These are phyloP conservation scores for Drosophila triauraria DNA, from an alignment of 1,140 invertebrate species.

Conservation along the genomic window DNA sequence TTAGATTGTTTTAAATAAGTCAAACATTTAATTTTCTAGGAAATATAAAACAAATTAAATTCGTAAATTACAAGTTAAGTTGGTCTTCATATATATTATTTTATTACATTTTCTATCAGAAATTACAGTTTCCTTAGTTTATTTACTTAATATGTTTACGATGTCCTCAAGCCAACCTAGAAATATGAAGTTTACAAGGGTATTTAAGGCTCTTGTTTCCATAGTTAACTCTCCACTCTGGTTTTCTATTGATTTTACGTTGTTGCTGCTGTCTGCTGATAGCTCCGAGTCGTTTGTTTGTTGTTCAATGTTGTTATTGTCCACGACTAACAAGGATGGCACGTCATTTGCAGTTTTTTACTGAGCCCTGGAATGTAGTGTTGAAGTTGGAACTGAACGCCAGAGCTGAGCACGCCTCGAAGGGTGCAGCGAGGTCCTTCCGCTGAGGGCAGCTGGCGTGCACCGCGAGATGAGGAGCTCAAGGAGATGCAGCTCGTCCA, in stretches of 20 bases:
- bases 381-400: slow-evolving; percentile 35
- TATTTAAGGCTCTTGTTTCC: background rate
- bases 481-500: slow-evolving; percentile 10
- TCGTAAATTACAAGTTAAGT: too few species aligned
- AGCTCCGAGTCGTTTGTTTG: slow-evolving; percentile 15
- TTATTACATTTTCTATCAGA: background rate
- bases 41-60: too few species aligned
- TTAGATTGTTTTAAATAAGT: too few species aligned
- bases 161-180: too few species aligned
- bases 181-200: background rate
- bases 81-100: background rate
- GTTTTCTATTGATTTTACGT: slow-evolving; percentile 36
- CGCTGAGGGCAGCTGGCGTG: slow-evolving; percentile 11
- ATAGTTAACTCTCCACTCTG: background rate
- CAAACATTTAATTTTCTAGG: too few species aligned
- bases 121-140: background rate
- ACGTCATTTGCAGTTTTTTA: slow-evolving; percentile 57
- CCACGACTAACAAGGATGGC: slow-evolving; percentile 51
- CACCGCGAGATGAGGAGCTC: background rate
- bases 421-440: slow-evolving; percentile 3
- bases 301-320: slow-evolving; percentile 48
- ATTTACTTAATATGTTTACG: background rate
- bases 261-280: slow-evolving; percentile 7
- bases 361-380: slow-evolving; percentile 2
- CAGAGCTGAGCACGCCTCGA: slow-evolving; percentile 12